Percentiles rank a stretch among this genome's conserved stretches.
Conservation (phyloP, 2,797 vertebrate genomes). For the Melanotaenia trifasciata region DNA sequence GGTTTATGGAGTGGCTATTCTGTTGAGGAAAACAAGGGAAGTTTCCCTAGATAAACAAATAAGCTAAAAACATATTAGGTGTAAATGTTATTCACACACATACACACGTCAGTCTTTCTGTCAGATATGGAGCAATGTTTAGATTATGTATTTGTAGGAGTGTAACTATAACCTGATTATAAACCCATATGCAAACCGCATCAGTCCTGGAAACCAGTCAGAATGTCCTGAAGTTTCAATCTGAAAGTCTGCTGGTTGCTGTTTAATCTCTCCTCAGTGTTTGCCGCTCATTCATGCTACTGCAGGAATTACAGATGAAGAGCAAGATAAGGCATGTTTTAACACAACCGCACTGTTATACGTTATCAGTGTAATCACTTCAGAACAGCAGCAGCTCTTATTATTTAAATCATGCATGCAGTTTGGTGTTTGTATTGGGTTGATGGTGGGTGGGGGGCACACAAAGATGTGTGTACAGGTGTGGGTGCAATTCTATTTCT, state of each 20-base stretch:
- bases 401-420: conserved; percentile 57
- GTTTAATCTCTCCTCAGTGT: conserved; percentile 10
- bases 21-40: too few species aligned
- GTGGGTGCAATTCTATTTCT: neutral
- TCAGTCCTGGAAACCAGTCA: too few species aligned
- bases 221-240: neutral
- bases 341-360: conserved; percentile 18
- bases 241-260: neutral
- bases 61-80: too few species aligned
- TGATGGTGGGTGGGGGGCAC: too few species aligned
- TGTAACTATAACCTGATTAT: neutral
- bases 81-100: too few species aligned
- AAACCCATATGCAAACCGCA: too few species aligned
- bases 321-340: conserved; percentile 51
- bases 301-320: conserved; percentile 34
- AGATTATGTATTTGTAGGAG: too few species aligned
- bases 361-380: conserved; percentile 46
- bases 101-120: neutral
- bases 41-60: too few species aligned
- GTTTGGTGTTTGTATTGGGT: conserved; percentile 53
- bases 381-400: conserved; percentile 54
- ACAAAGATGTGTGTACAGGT: conserved; percentile 3
- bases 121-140: too few species aligned
- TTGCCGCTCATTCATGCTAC: conserved; percentile 6
- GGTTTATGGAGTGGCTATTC: too few species aligned